Percentiles rank a stretch among this genome's conserved stretches.
phyloP scores from a whole-genome alignment of 2,888 invertebrate genomes.

The Torymus texanus region DNA sequence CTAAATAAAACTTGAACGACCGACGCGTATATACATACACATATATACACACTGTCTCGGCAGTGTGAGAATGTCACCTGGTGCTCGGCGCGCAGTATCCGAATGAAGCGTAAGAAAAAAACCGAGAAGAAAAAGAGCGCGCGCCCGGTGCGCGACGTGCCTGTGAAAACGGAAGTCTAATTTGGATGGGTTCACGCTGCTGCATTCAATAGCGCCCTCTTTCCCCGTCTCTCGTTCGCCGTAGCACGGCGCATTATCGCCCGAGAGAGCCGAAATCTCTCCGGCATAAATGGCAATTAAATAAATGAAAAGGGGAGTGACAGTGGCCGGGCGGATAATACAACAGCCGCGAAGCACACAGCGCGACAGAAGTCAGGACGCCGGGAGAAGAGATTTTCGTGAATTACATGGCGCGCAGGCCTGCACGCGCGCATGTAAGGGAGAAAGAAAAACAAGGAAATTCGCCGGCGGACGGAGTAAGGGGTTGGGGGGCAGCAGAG shows the following conservation, averaged over 20 bases:
- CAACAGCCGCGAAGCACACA: neutral
- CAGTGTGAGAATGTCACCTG: slow-evolving; percentile 55
- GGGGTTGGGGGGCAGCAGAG: neutral
- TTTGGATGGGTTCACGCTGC: slow-evolving; percentile 55
- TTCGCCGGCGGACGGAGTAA: slow-evolving; percentile 13
- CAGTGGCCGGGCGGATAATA: neutral
- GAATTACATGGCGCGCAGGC: slow-evolving; percentile 12
- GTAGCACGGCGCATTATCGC: neutral
- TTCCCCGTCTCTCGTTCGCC: neutral
- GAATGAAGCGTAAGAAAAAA: slow-evolving; percentile 20
- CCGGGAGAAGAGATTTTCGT: slow-evolving; percentile 25
- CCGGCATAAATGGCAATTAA: slow-evolving; percentile 51
- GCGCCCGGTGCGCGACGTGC: slow-evolving; percentile 47
- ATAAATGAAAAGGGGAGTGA: slow-evolving; percentile 40
- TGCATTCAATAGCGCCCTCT: slow-evolving; percentile 38
- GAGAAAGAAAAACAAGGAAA: slow-evolving; percentile 34
- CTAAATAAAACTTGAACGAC: slow-evolving; percentile 47
- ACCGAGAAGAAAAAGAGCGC: slow-evolving; percentile 30
- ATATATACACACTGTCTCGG: neutral
- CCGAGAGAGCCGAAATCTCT: neutral
- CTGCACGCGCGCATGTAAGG: slow-evolving; percentile 25
- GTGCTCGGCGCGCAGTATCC: slow-evolving; percentile 28
- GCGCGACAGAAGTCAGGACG: slow-evolving; percentile 7
- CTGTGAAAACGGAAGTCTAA: slow-evolving; percentile 57
- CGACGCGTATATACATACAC: neutral